Conservation (phyloP, 2,888 invertebrate species). For the Lymantria dispar region DNA sequence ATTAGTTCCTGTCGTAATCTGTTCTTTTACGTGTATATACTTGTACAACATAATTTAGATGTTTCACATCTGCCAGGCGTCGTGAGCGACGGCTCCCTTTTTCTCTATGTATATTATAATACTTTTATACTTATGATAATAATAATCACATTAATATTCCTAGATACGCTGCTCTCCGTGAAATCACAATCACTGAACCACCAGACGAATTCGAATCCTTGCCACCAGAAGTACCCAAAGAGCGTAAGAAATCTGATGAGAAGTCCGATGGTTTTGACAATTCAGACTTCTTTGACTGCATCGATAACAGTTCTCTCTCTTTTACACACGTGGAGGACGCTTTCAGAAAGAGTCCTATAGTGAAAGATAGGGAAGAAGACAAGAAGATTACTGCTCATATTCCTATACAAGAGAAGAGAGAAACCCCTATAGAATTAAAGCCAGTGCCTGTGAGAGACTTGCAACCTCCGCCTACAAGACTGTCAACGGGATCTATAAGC, state of each 20-base stretch:
- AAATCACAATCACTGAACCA: conserved; percentile 86
- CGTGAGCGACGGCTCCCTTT: no score
- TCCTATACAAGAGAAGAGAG: conserved; percentile 45
- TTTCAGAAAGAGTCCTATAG: conserved; percentile 72
- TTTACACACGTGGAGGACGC: conserved; percentile 77
- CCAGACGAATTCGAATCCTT: conserved; percentile 79
- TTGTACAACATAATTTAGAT: no score
- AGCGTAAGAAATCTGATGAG: conserved; percentile 75
- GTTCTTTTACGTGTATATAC: no score
- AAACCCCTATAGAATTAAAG: conserved; percentile 39
- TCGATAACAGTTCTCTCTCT: conserved; percentile 76
- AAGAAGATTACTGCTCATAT: conserved; percentile 41
- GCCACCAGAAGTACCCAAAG: conserved; percentile 73
- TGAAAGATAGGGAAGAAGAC: conserved; percentile 63
- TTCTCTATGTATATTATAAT: no score
- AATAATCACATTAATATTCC: background rate
- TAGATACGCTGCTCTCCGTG: conserved; percentile 89
- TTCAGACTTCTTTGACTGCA: conserved; percentile 78
- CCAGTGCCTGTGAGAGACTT: conserved; percentile 39
- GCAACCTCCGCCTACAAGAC: conserved; percentile 73
- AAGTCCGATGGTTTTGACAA: conserved; percentile 80
- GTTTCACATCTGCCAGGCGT: no score
- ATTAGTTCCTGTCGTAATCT: no score
- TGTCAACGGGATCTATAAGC: conserved; percentile 84
- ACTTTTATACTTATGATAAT: no score